Evolutionary conservation across 1,140 invertebrate species (phyloP).

Genomic region (Papilio dardanus): DNA sequence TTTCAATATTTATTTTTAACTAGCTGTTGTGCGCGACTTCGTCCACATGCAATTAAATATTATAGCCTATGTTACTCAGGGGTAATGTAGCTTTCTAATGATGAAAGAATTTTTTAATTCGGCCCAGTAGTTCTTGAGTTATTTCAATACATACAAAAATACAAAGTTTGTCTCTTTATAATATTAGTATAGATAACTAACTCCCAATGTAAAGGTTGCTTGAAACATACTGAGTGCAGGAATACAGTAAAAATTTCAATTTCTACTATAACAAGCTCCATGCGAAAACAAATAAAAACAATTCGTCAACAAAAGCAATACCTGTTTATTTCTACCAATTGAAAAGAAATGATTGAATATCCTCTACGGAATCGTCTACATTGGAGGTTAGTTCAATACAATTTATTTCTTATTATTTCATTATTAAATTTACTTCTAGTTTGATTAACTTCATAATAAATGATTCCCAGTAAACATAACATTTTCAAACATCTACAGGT

Average conservation of each 20-base stretch:
- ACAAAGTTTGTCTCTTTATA: too few relatives aligned
- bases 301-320: neutral
- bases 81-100: too few relatives aligned
- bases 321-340: constrained; percentile 7
- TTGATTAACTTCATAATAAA: neutral
- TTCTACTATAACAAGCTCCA: neutral
- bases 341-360: constrained; percentile 9
- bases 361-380: constrained; percentile 11
- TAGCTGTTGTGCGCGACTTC: too few relatives aligned
- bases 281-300: neutral
- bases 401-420: neutral
- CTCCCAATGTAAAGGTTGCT: too few relatives aligned
- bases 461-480: neutral
- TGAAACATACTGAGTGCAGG: too few relatives aligned
- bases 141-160: too few relatives aligned
- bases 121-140: too few relatives aligned
- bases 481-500: neutral
- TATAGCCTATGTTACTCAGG: too few relatives aligned
- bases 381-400: neutral
- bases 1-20: too few relatives aligned
- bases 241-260: neutral
- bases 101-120: too few relatives aligned
- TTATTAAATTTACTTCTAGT: neutral
- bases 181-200: too few relatives aligned
- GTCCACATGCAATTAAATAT: too few relatives aligned